Evolutionary conservation across 2,797 vertebrate species (phyloP), one percentile per base, ranked within the genome.

Genomic region (Sardinella longiceps): DNA sequence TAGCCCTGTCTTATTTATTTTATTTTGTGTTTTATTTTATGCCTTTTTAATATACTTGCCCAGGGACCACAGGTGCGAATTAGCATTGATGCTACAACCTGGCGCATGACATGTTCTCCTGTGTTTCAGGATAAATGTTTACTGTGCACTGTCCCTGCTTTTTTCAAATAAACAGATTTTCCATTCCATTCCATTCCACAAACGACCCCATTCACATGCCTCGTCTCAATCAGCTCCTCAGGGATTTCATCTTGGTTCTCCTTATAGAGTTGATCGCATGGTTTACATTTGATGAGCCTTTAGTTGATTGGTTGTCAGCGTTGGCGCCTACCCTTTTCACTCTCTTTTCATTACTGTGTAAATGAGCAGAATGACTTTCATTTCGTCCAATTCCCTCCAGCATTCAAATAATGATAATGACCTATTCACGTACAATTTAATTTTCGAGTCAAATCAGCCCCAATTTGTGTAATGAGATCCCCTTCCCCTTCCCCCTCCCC

Each of bases 331-430:
- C 66, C 66, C 30, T 30, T 37, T 70, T 43, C 20, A 43, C 37
- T 20, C 43, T 20, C 18, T 37, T 23, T 74, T 18, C 66, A 39
- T 74, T 74, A 74, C 3, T 74, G 30, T 28, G 33, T 74, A 37
- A 74, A 74, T 37, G 33, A 77, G 37, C 33, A 77, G 37, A 77
- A 37, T 74, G 33, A 43, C 70, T 39, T 58, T 60, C 15, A 77
- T 43, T 74, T 77, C 37, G 20, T 20, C 37, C 33, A 20, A 39
- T 43, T 77, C 39, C 70, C 70, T 43, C 4, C 70, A 77, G 37
- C n/a, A 39, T 77, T 77, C 70, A 43, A 43, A 77, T 77, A 43
- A 77, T 77, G 70, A 77, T 43, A 3, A 77, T 77, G 70, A 77
- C 33, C 70, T 43, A 43, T 43, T 77, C 70, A 6, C 11, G 4